Conservation (phyloP, 2,888 invertebrate genomes). For the Limnephilus lunatus region DNA sequence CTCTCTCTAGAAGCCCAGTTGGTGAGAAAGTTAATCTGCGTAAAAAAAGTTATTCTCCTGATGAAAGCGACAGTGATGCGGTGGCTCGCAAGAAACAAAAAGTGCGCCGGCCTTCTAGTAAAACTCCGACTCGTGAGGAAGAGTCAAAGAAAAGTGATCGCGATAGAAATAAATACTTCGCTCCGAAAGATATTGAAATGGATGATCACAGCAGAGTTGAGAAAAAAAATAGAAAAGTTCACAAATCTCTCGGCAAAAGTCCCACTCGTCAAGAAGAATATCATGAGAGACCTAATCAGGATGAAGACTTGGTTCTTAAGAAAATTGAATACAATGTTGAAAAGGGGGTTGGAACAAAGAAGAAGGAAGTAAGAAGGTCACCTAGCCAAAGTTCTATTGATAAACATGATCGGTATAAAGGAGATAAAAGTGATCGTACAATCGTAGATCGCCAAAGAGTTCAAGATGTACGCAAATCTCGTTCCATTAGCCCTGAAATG, state of each 20-base stretch:
- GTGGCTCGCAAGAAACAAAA: neutral
- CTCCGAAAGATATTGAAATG: neutral
- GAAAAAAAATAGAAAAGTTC: neutral
- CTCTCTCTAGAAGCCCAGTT: neutral
- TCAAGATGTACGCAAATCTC: neutral
- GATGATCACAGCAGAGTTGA: neutral
- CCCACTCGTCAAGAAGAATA: neutral
- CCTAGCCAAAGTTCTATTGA: neutral
- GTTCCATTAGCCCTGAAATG: conserved; percentile 29
- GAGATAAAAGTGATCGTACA: neutral
- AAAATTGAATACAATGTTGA: too few species aligned
- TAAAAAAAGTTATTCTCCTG: neutral
- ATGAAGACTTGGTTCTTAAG: neutral
- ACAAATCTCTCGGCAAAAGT: neutral
- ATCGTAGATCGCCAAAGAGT: neutral
- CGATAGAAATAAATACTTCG: neutral
- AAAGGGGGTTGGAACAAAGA: neutral
- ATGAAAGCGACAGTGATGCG: neutral
- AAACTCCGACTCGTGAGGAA: neutral
- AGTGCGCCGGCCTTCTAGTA: neutral
- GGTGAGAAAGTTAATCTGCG: neutral
- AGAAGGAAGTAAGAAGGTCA: neutral
- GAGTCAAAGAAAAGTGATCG: neutral
- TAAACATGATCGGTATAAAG: neutral
- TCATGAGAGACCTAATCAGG: neutral